Percentiles rank a stretch among this genome's conserved stretches.
phyloP scores from a whole-genome alignment of 1,140 invertebrate genomes.

The Brachionus sp. region DNA sequence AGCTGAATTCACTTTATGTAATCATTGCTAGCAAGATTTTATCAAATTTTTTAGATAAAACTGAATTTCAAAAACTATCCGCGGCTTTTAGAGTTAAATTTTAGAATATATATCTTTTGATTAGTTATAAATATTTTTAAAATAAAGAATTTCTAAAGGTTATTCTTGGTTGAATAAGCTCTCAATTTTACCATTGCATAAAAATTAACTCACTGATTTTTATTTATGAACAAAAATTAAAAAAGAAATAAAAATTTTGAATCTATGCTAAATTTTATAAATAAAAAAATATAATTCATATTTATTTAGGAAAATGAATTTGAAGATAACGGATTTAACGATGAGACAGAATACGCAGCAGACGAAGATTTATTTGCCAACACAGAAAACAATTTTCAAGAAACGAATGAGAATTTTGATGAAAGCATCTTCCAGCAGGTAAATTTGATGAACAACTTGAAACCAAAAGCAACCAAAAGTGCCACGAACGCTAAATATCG shows the following conservation, averaged over 20 bases:
- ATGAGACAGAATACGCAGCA: not conserved
- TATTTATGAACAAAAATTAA: too few species aligned
- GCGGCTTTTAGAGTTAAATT: too few species aligned
- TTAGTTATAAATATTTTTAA: too few species aligned
- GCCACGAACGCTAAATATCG: not conserved
- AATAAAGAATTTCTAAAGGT: too few species aligned
- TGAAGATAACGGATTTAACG: not conserved
- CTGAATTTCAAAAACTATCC: too few species aligned
- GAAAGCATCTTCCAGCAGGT: not conserved
- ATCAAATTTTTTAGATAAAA: too few species aligned
- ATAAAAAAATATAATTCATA: not conserved
- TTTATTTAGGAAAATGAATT: conserved; percentile 3
- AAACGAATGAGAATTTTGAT: conserved; percentile 3
- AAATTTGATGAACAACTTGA: not conserved
- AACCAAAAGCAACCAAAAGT: not conserved
- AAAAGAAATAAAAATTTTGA: not conserved
- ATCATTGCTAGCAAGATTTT: too few species aligned
- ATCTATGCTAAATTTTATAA: not conserved
- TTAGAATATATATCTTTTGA: too few species aligned
- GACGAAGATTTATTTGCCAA: conserved; percentile 15
- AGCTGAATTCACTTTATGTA: too few species aligned
- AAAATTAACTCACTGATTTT: too few species aligned
- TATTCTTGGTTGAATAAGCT: too few species aligned
- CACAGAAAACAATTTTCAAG: not conserved
- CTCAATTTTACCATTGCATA: too few species aligned